Base-by-base conservation (phyloP, 2,888 invertebrate species). In the Cistogaster globosa region DNA sequence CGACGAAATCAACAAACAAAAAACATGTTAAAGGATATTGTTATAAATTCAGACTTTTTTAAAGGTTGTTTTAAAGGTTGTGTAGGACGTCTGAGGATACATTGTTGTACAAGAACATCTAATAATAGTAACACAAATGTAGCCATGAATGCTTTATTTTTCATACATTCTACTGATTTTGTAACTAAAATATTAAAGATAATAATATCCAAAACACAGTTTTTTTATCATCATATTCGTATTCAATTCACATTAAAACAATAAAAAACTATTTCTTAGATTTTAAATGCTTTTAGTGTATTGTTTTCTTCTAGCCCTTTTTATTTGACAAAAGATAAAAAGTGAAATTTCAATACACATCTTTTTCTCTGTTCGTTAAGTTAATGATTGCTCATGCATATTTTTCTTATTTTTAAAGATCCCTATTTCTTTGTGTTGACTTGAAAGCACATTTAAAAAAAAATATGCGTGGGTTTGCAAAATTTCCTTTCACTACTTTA, bases 321-420 rank as follows among this genome's bases (percentile, higher is more conserved):
- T 38, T 60, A 12, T 62, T 62, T 78, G 18, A 71, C 55, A 79
- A 71, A 63, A 57, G n/a, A 63, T 68, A 55, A 36, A 71, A 14
- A 79, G 55, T 36, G 22, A n/a, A 38, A 36, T 63, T 57, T 55
- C n/a, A 57, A 76, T 58, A 60, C 26, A 65, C 26, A 68, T 51
- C 20, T 60, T 63, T 78, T 57, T 42, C 26, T 71, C 42, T 63
- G 11, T 57, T 79, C 63, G 72, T 74, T 67, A 74, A 79, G 11
- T 71, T 42, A 79, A 72, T 72, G 48, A 12, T 36, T 63, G 22
- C 55, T 63, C 57, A 63, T 48, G 63, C 55, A 71, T 42, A 42
- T 11, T 32, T 38, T 36, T 26, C 55, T 57, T 72, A 9, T 72
- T 55, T 20, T 32, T 53, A 12, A 60, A 53, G 53, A 57, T 55